Percentiles rank a stretch among this genome's conserved stretches.
These are phyloP conservation scores for Blennius ocellaris DNA, from an alignment of 2,113 vertebrate genomes.

Conservation along the genomic window DNA sequence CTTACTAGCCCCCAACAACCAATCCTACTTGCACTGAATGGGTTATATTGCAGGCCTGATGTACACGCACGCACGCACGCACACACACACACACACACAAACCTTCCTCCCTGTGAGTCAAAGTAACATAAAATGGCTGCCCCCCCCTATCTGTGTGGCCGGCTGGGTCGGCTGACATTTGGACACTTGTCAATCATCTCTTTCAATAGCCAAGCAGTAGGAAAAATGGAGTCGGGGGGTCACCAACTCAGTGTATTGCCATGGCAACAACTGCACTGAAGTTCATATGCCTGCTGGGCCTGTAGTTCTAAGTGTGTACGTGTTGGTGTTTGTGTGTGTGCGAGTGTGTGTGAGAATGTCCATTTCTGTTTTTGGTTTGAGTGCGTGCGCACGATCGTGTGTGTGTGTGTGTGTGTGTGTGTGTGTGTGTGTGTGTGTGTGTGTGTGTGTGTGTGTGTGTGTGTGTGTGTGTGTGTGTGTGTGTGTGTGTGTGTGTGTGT, in stretches of 20 bases:
- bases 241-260: slow-evolving; percentile 80
- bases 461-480: slow-evolving; percentile 30
- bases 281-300: slow-evolving; percentile 83
- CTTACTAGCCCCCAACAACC: slow-evolving; percentile 27
- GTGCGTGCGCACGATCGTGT: slow-evolving; percentile 32
- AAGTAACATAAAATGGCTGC: slow-evolving; percentile 67
- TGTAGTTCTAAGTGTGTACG: slow-evolving; percentile 62
- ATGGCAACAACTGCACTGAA: slow-evolving; percentile 82
- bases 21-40: slow-evolving; percentile 57
- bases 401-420: slow-evolving; percentile 25
- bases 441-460: slow-evolving; percentile 25
- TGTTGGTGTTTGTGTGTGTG: slow-evolving; percentile 30
- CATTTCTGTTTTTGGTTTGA: slow-evolving; percentile 47
- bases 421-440: slow-evolving; percentile 19
- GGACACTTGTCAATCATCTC: slow-evolving; percentile 86
- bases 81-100: slow-evolving; percentile 40
- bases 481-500: slow-evolving; percentile 33
- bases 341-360: slow-evolving; percentile 50
- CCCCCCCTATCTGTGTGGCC: slow-evolving; percentile 68
- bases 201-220: slow-evolving; percentile 81
- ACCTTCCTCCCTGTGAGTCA: slow-evolving; percentile 56
- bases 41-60: slow-evolving; percentile 52
- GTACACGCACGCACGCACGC: neutral
- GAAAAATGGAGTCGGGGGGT: slow-evolving; percentile 81
- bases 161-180: slow-evolving; percentile 83